A percentile compares a stretch with the other conserved stretches of the same genome.
Evolutionary conservation across 2,888 invertebrate species (phyloP).

Genomic region (Drosophila crucigera): DNA sequence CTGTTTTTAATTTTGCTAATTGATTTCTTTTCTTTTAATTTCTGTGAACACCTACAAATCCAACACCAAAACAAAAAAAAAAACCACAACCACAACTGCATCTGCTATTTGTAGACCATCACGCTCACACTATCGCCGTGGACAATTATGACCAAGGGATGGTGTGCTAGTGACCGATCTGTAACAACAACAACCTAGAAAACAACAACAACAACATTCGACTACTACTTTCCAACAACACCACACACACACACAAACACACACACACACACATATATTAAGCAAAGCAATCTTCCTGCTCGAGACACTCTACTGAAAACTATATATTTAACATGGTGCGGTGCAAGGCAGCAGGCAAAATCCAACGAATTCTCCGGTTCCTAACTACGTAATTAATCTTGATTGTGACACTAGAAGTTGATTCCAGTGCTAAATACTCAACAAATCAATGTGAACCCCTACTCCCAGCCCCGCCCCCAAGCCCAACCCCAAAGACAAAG

Average conservation of each 20-base stretch:
- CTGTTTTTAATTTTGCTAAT: conserved; percentile 74
- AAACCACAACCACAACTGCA: conserved; percentile 23
- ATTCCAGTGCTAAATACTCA: conserved; percentile 53
- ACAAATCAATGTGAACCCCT: conserved; percentile 26
- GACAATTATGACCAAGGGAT: conserved; percentile 84
- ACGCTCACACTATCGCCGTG: conserved; percentile 84
- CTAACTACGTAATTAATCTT: conserved; percentile 60
- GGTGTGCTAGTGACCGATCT: conserved; percentile 85
- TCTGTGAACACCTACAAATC: conserved; percentile 64
- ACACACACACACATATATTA: background rate
- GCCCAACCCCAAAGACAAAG: conserved; percentile 1
- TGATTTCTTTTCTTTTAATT: conserved; percentile 77
- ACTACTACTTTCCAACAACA: conserved; percentile 57
- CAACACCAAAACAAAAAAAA: conserved; percentile 19
- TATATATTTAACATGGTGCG: conserved; percentile 54
- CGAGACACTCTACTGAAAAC: conserved; percentile 28
- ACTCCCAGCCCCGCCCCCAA: background rate
- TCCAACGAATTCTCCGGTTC: conserved; percentile 45
- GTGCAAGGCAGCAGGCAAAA: conserved; percentile 46
- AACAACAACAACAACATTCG: conserved; percentile 39
- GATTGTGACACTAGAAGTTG: conserved; percentile 65
- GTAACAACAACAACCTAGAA: conserved; percentile 63
- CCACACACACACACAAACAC: conserved; percentile 7
- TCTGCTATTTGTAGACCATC: conserved; percentile 81
- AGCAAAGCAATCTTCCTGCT: conserved; percentile 44